Percentiles rank a stretch among this genome's conserved stretches.
These are phyloP conservation scores for Eugnorisma glareosa DNA, from an alignment of 2,888 invertebrate species.

Conservation along the genomic window DNA sequence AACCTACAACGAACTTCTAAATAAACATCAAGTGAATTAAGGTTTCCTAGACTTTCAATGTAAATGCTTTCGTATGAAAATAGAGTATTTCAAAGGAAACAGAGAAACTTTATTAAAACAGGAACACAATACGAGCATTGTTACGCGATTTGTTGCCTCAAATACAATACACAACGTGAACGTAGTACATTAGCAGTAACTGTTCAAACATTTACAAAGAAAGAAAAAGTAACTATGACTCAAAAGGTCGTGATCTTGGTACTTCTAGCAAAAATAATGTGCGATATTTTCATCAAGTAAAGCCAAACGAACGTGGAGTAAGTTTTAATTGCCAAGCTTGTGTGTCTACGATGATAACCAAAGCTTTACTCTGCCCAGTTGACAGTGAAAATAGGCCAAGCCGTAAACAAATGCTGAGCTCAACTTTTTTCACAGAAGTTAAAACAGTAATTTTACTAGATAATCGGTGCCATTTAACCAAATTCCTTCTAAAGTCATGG, in stretches of 20 bases:
- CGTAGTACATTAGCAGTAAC: slow-evolving; percentile 32
- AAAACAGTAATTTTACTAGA: slow-evolving; percentile 38
- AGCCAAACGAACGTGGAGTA: slow-evolving; percentile 25
- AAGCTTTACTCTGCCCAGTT: slow-evolving; percentile 41
- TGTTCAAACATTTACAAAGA: slow-evolving; percentile 22
- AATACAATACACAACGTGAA: slow-evolving; percentile 48
- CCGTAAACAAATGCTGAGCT: slow-evolving; percentile 30
- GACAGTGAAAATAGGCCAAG: slow-evolving; percentile 47
- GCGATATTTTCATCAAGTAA: slow-evolving; percentile 23
- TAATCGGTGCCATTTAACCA: slow-evolving; percentile 24
- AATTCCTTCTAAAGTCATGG: slow-evolving; percentile 38
- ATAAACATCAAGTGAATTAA: slow-evolving; percentile 26
- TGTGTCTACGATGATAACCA: slow-evolving; percentile 36
- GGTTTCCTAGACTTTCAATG: slow-evolving; percentile 18
- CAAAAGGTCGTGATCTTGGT: slow-evolving; percentile 27
- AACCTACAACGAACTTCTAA: slow-evolving; percentile 6
- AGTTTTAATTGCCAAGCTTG: slow-evolving; percentile 52
- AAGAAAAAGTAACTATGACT: slow-evolving; percentile 37
- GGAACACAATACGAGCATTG: slow-evolving; percentile 36
- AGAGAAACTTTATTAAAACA: slow-evolving; percentile 23
- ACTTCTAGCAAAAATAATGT: not conserved
- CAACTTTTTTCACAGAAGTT: slow-evolving; percentile 25
- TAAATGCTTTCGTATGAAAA: slow-evolving; percentile 16
- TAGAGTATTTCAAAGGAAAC: slow-evolving; percentile 19
- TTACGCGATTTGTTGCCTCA: slow-evolving; percentile 30